Base-by-base conservation (phyloP, 2,888 invertebrate species). In the Petrolisthes cinctipes region DNA sequence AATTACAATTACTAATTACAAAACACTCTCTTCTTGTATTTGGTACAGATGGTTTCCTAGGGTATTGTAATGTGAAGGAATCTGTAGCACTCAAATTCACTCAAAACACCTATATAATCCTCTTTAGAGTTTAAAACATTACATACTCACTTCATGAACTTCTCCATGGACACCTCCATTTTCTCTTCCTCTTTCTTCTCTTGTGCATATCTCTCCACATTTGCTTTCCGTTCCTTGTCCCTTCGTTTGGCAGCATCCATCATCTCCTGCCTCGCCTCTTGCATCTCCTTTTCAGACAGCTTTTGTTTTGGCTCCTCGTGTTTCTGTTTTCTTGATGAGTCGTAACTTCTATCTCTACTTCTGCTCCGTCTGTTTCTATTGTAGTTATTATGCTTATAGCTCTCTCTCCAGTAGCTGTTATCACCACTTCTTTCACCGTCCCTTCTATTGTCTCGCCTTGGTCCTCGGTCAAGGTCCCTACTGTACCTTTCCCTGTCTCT, bases 211-310 rank as follows among this genome's bases (percentile, higher is more conserved):
- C 82, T 80, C 83, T 66, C 68, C 5, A 89, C 83, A 61, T 86
- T 86, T 20, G 84, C 79, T 68, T 54, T 86, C 56, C 89, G 79
- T 57, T 89, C 89, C 57, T 85, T 56, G 66, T 89, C 89, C 75
- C 89, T 80, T 23, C 79, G 78, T 37, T 71, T 76, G 14, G 89
- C 89, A n/a, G 86, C 89, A 17, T 82, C 85, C 87, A 89, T 89
- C 89, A 89, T 89, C 61, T 86, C 82, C 20, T 86, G 82, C 0
- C 89, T 57, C 53, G 79, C 82, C 51, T 75, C 54, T 20, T 86
- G 85, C 86, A 89, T 86, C 23, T 89, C 89, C n/a, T 84, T 81
- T 7, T 83, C 81, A n/a, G 83, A 76, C 5, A 88, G 53, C 57
- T 37, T 88, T 17, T 23, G 73, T n/a, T 86, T 81, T 6, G 20